A percentile compares a stretch with the other conserved stretches of the same genome.
These are phyloP conservation scores for Strongylocentrotus purpuratus DNA, from an alignment of 35 echinoderm and acorn worm genomes.

Conservation along the genomic window DNA sequence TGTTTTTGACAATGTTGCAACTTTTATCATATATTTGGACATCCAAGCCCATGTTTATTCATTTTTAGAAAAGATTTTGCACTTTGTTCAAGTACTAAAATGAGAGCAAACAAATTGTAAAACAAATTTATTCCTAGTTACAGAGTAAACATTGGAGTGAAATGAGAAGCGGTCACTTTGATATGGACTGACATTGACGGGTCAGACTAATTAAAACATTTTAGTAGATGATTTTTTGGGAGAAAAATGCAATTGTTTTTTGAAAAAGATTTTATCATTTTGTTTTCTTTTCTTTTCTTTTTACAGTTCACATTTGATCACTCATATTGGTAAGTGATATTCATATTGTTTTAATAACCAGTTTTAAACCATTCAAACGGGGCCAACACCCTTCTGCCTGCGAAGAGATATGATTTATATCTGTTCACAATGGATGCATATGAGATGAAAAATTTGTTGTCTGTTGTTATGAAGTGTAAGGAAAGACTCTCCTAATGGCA, in stretches of 20 bases:
- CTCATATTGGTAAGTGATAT: conserved; percentile 82
- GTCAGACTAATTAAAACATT: neutral
- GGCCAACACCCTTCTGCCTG: no score
- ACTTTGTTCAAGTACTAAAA: conserved; percentile 26
- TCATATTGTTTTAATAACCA: neutral
- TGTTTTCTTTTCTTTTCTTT: conserved; percentile 18
- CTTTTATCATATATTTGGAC: neutral
- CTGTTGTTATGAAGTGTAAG: no score
- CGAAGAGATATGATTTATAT: no score
- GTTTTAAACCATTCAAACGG: no score
- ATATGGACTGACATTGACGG: neutral
- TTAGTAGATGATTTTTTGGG: neutral
- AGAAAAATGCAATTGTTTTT: neutral
- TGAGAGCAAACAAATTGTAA: neutral
- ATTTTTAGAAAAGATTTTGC: neutral
- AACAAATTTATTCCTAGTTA: neutral
- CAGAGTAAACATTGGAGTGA: neutral
- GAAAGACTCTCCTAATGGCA: no score
- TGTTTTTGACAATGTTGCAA: neutral
- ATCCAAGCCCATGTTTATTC: neutral
- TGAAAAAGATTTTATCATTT: neutral
- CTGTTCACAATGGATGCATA: no score
- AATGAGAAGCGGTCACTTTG: conserved; percentile 7
- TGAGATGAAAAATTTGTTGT: no score
- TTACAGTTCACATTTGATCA: conserved; percentile 82